Base-by-base conservation (phyloP, 2,113 vertebrate genomes). In the Siniperca knerii region DNA sequence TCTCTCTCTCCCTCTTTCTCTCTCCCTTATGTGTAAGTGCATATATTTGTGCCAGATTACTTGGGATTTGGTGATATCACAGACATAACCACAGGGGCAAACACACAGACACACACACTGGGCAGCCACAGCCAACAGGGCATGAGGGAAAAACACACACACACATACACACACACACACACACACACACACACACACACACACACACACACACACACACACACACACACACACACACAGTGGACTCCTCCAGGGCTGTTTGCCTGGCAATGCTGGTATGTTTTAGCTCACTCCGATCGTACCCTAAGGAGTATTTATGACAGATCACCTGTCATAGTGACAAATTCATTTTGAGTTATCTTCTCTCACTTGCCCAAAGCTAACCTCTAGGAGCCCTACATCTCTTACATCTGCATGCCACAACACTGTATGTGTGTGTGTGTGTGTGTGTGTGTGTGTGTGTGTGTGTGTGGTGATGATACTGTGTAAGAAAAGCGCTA, bases 301-400 rank as follows among this genome's bases (percentile, higher is more conserved):
- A 73, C 77, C 92, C 81, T 23, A 3, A 76, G 82, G 83, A 86
- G 42, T 35, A 12, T 76, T 79, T 87, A 73, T 92, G 79, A 87
- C 87, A 93, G 52, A 86, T 92, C 75, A 85, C 66, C 74, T 86
- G 67, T 85, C 67, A 76, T 16, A 76, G 50, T 77, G 83, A 81
- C 78, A 81, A 87, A 89, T 90, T 84, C 25, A 61, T 84, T 78
- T 46, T 84, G 84, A 94, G 64, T 81, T 89, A 70, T 86, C 74
- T 65, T 83, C 77, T 73, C 74, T 73, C 66, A 44, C 60, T 66
- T 18, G 42, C 89, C 82, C 79, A 71, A 55, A 86, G 84, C 78
- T 48, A 75, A 76, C 68, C 82, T 75, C 23, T 11, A 35, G 75
- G 55, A 81, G 75, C 37, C n/a, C 52, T n/a, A 64, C 29, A 81